Percentiles rank a stretch among this genome's conserved stretches.
phyloP scores from a whole-genome alignment of 53 echinoderm and acorn worm genomes.

The Zoroaster sp. region DNA sequence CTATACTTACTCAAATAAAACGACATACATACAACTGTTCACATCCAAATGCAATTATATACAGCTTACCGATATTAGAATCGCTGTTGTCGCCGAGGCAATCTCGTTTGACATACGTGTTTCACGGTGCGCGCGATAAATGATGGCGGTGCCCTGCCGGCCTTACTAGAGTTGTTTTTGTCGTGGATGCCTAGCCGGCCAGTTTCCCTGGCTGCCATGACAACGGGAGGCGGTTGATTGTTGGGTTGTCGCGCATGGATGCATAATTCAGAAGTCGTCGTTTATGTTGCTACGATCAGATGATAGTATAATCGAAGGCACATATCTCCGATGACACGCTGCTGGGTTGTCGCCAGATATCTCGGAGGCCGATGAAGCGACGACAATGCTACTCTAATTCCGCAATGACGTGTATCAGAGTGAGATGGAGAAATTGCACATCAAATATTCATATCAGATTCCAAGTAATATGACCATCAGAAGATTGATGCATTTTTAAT shows the following conservation, averaged over 20 bases:
- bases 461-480: no score
- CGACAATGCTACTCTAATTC: no score
- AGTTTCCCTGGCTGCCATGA: neutral
- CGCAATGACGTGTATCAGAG: no score
- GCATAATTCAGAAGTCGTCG: neutral
- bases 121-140: neutral
- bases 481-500: no score
- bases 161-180: neutral
- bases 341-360: no score
- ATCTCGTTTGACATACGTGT: neutral
- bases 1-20: neutral
- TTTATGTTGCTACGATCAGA: neutral
- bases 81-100: neutral
- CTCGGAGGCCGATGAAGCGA: no score
- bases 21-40: neutral
- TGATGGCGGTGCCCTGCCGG: neutral
- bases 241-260: neutral
- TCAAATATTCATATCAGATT: no score
- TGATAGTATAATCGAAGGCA: neutral
- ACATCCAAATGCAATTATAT: neutral
- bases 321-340: neutral
- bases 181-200: neutral
- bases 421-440: no score
- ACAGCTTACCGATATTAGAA: neutral
- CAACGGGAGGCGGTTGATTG: conserved; percentile 12